Conservation (phyloP, 2,888 invertebrate genomes). For the Diploptera punctata region DNA sequence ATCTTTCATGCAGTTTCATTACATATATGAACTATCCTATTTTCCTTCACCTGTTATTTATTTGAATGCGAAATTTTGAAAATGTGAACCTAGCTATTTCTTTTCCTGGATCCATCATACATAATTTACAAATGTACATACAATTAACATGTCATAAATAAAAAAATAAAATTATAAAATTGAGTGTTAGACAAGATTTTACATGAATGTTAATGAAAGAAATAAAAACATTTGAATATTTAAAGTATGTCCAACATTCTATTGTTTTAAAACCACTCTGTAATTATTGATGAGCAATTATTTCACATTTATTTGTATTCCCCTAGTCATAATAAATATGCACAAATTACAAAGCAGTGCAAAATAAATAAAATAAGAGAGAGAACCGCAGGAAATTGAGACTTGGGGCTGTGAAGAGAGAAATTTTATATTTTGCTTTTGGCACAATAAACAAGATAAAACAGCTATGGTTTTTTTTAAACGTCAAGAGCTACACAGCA, state of each 20-base stretch:
- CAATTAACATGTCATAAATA: no score
- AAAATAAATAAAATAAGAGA: neutral
- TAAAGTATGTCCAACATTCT: slow-evolving; percentile 4
- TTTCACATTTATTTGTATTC: slow-evolving; percentile 14
- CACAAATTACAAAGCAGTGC: slow-evolving; percentile 3
- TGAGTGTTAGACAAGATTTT: no score
- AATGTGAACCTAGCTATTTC: no score
- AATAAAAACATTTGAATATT: slow-evolving; percentile 22
- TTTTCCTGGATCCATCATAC: no score
- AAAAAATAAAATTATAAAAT: no score
- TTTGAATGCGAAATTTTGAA: no score
- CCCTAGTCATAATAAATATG: neutral
- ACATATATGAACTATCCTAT: no score
- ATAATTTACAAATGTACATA: no score
- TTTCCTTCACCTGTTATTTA: no score
- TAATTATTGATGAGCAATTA: slow-evolving; percentile 24
- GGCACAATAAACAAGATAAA: slow-evolving; percentile 20
- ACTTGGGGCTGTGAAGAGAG: neutral
- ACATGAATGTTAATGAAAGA: no score
- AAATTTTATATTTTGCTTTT: slow-evolving; percentile 5
- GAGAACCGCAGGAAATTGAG: neutral
- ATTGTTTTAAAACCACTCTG: neutral
- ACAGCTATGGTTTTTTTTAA: slow-evolving; percentile 20
- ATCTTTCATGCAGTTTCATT: no score
- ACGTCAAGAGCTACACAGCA: slow-evolving; percentile 26